Evolutionary conservation across 2,888 invertebrate species (phyloP), one percentile per base, ranked within the genome.

Genomic region (Mamestra brassicae): DNA sequence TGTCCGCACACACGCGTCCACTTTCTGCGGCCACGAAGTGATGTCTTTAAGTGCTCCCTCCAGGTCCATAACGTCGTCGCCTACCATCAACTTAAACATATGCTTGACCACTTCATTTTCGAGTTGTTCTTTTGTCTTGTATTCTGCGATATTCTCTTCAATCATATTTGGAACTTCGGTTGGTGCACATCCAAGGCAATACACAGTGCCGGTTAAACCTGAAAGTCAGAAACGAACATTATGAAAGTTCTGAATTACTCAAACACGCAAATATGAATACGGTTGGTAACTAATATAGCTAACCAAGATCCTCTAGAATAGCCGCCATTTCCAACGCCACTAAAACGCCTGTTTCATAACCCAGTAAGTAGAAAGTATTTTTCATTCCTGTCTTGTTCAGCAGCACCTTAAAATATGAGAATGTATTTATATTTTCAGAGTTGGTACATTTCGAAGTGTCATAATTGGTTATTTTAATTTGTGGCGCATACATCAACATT

Each of bases 291-390:
- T 36, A 45, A 57, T 17, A 11, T 61, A 45, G 58, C 74, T 78
- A 84, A 94, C 94, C 94, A 54, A 88, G 79, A 3, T 89, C 88
- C 83, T 94, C 94, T 5, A 94, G 82, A 54, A 93, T 89, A 15
- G 90, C 85, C n/a, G 94, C 93, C 62, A 93, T 89, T 81, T 94
- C 94, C 17, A 94, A 69, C 2, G 90, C 93, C 5, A 92, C 82
- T 4, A 87, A 45, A 3, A 91, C 89, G 1, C 94, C 94, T 66
- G 88, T 90, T 76, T 94, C 94, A 74, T 92, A 94, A 2, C 94
- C 94, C 69, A 93, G 62, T 13, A 94, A 76, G 74, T 92, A 93
- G 76, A 93, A 94, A n/a, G 86, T 85, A 11, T 89, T 84, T 34
- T 87, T 87, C 4, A 90, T 26, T 70, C 67, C 72, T 7, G 73